Evolutionary conservation across 2,888 invertebrate species (phyloP).

Genomic region (Agrochola lota): DNA sequence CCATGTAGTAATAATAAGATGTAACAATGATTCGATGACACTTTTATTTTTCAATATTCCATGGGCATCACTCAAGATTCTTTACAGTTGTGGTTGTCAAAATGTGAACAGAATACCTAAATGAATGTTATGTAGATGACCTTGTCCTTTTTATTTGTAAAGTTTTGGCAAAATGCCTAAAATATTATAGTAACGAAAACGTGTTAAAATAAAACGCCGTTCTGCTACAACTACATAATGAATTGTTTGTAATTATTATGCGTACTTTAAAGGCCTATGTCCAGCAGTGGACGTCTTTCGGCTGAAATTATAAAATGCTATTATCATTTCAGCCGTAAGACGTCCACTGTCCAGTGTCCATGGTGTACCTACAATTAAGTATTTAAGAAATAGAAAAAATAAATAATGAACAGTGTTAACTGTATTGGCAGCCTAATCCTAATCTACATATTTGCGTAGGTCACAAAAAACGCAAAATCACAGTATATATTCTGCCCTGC

Average conservation of each 20-base stretch:
- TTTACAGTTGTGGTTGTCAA: background rate
- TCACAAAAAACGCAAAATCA: background rate
- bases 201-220: background rate
- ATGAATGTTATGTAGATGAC: background rate
- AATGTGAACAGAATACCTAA: conserved; percentile 20
- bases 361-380: background rate
- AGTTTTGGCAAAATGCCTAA: conserved; percentile 38
- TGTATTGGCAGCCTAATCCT: background rate
- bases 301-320: too few relatives aligned
- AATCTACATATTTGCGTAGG: too few relatives aligned
- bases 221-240: background rate
- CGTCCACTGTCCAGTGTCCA: too few relatives aligned
- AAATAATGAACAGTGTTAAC: background rate
- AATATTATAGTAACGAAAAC: background rate
- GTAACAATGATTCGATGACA: background rate
- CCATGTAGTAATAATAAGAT: too few relatives aligned
- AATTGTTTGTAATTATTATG: background rate
- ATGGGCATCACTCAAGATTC: background rate
- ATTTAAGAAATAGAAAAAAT: too few relatives aligned
- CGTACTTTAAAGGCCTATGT: too few relatives aligned
- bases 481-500: too few relatives aligned
- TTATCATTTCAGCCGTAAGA: too few relatives aligned
- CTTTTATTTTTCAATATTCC: background rate
- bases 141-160: conserved; percentile 19
- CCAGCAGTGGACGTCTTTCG: too few relatives aligned